These are phyloP conservation scores for Deroplatys truncata DNA, from an alignment of 2,888 invertebrate genomes.

Conservation along the genomic window DNA sequence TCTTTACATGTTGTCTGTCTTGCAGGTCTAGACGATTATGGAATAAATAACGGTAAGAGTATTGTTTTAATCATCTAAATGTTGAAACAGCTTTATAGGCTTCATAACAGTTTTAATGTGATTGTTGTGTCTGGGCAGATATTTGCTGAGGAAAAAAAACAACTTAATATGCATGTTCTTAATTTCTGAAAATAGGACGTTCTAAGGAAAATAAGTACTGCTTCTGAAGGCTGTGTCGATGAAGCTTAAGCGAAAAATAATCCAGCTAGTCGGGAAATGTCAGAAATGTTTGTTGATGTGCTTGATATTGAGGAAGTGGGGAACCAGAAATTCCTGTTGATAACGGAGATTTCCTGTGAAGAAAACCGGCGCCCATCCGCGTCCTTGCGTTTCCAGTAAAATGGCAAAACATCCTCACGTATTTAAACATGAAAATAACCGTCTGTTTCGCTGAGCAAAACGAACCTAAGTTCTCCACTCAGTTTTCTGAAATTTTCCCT, in stretches of 20 bases:
- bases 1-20: not conserved
- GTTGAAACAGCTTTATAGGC: too few relatives aligned
- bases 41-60: conserved; percentile 17
- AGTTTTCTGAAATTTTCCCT: too few relatives aligned
- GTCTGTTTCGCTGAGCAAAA: not conserved
- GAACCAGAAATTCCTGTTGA: not conserved
- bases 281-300: not conserved
- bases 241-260: not conserved
- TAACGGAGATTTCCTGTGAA: not conserved
- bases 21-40: conserved; percentile 23
- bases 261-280: not conserved
- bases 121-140: too few relatives aligned
- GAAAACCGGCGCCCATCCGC: not conserved
- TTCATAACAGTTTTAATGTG: too few relatives aligned
- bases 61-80: not conserved
- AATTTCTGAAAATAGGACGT: not conserved
- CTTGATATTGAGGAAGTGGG: not conserved
- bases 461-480: too few relatives aligned
- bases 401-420: not conserved
- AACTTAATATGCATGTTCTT: too few relatives aligned
- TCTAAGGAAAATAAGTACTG: not conserved
- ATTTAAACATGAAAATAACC: not conserved
- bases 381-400: not conserved
- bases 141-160: too few relatives aligned
- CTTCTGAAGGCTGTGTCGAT: not conserved